A percentile compares a stretch with the other conserved stretches of the same genome.
These are phyloP conservation scores for Thereva nobilitata DNA, from an alignment of 2,888 invertebrate species.

Conservation along the genomic window DNA sequence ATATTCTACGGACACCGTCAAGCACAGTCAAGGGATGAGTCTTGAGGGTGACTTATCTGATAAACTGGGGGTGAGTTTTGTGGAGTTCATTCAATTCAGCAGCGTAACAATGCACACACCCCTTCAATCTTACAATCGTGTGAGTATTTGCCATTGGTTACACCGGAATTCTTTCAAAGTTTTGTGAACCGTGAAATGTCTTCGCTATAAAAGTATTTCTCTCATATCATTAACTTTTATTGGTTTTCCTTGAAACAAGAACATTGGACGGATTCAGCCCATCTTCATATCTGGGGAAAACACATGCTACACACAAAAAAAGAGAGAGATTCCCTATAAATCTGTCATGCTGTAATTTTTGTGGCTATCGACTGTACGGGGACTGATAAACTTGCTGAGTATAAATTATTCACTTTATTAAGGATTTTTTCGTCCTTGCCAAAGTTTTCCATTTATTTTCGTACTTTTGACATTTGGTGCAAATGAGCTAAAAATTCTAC, in stretches of 20 bases:
- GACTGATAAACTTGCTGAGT: constrained; percentile 22
- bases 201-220: constrained; percentile 52
- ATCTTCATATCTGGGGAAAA: constrained; percentile 18
- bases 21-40: background rate
- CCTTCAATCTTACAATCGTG: constrained; percentile 17
- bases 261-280: constrained; percentile 14
- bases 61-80: background rate
- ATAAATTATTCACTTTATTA: constrained; percentile 25
- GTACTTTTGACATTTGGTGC: too few species aligned
- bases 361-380: constrained; percentile 20
- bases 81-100: constrained; percentile 1
- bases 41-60: too few species aligned
- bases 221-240: constrained; percentile 57
- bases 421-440: background rate
- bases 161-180: constrained; percentile 18
- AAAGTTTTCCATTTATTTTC: too few species aligned
- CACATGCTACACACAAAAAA: constrained; percentile 11
- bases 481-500: too few species aligned
- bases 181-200: constrained; percentile 36
- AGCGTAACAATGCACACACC: constrained; percentile 19
- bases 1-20: background rate
- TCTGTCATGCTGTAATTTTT: constrained; percentile 26
- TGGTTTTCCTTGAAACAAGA: constrained; percentile 52
- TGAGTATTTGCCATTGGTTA: constrained; percentile 33
- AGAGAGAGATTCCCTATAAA: constrained; percentile 19